Evolutionary conservation across 2,797 vertebrate species (phyloP).

Genomic region (Coendou prehensilis): DNA sequence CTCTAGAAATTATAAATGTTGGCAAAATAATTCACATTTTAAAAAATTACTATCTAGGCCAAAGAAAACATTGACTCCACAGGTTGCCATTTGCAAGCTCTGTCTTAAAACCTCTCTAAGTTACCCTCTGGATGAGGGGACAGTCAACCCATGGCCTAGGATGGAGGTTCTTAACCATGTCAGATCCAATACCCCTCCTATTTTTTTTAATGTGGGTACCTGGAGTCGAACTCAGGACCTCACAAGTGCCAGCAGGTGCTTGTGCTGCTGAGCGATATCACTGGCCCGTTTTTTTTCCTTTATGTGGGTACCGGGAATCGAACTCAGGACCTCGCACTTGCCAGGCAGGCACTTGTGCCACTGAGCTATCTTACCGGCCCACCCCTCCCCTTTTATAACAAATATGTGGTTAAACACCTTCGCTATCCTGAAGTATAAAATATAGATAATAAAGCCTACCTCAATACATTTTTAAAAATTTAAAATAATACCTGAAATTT

Average conservation of each 20-base stretch:
- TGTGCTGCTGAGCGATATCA: too few relatives aligned
- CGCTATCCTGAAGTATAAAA: neutral
- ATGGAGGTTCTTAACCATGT: neutral
- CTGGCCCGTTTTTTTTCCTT: too few relatives aligned
- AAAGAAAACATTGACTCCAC: conserved; percentile 7
- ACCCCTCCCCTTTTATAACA: neutral
- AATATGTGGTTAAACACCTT: neutral
- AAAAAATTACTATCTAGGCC: neutral
- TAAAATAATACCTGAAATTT: neutral
- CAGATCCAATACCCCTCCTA: neutral
- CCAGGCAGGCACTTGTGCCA: too few relatives aligned
- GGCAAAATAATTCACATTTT: conserved; percentile 52
- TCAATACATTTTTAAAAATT: neutral
- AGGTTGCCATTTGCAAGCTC: neutral
- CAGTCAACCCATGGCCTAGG: neutral
- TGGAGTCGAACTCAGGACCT: too few relatives aligned
- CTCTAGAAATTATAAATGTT: conserved; percentile 57
- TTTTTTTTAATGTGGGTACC: neutral
- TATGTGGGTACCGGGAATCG: too few relatives aligned
- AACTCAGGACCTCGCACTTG: too few relatives aligned
- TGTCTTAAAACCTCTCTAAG: neutral
- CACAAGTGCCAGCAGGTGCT: too few relatives aligned
- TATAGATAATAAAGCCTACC: neutral
- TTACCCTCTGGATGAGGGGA: neutral
- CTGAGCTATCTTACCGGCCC: too few relatives aligned